These are phyloP conservation scores for Ashinkailepas kermadecensis DNA, from an alignment of 2,888 invertebrate species.

Conservation along the genomic window DNA sequence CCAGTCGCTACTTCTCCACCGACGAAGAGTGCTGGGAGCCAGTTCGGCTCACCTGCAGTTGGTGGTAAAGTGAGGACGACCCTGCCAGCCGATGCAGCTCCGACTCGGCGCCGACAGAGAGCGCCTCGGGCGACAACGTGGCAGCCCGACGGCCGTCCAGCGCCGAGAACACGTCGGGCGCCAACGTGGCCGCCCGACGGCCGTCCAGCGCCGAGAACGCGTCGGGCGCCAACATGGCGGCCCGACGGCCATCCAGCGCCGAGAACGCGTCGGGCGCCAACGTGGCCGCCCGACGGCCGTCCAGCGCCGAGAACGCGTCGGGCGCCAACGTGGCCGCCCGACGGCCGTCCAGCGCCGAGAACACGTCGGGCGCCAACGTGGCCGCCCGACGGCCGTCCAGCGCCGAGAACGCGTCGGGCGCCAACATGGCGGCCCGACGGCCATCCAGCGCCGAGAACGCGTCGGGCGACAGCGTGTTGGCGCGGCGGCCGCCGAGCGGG, in stretches of 20 bases:
- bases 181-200: no score
- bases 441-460: neutral
- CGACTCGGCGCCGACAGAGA: neutral
- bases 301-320: neutral
- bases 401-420: neutral
- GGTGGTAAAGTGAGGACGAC: constrained; percentile 3
- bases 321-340: constrained; percentile 2
- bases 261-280: neutral
- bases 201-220: no score
- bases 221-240: constrained; percentile 2
- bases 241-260: neutral
- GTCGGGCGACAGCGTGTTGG: neutral
- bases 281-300: neutral
- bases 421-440: neutral
- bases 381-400: neutral
- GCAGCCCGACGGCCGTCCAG: neutral
- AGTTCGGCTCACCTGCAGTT: neutral
- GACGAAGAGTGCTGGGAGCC: no score
- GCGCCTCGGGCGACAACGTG: constrained; percentile 9
- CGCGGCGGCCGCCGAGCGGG: neutral
- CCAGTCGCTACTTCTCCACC: no score
- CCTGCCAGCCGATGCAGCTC: neutral
- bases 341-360: neutral
- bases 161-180: no score
- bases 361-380: neutral